These are phyloP conservation scores for Tapera naevia DNA, from an alignment of 2,797 vertebrate genomes.

Conservation along the genomic window DNA sequence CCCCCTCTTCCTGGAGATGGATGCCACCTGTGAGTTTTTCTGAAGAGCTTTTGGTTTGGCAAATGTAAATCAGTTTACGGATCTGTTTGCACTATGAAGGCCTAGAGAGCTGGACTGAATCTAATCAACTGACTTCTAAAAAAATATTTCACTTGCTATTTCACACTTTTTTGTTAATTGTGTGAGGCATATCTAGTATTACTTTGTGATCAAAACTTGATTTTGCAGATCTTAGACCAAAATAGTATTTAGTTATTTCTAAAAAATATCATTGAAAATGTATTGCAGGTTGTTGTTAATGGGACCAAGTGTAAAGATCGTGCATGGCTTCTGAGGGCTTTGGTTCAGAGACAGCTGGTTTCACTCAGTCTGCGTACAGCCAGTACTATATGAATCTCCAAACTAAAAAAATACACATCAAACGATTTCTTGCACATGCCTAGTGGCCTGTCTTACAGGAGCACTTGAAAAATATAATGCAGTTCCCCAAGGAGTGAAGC, in stretches of 20 bases:
- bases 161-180: neutral
- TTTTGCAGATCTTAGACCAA: neutral
- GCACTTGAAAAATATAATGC: neutral
- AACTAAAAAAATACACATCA: neutral
- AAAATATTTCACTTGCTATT: neutral
- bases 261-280: neutral
- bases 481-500: neutral
- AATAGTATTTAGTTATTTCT: neutral
- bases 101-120: neutral
- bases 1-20: neutral
- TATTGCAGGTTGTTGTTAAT: neutral
- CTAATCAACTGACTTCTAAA: neutral
- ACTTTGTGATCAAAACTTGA: neutral
- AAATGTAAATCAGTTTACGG: neutral
- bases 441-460: neutral
- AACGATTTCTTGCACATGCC: neutral
- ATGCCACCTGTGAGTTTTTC: neutral
- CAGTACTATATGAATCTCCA: neutral
- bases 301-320: neutral
- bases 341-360: neutral
- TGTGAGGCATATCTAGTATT: neutral
- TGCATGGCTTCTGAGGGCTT: neutral
- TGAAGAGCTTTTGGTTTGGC: neutral
- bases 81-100: neutral
- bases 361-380: neutral